These are phyloP conservation scores for Eudasyphora cyanicolor DNA, from an alignment of 2,888 invertebrate species.

Conservation along the genomic window DNA sequence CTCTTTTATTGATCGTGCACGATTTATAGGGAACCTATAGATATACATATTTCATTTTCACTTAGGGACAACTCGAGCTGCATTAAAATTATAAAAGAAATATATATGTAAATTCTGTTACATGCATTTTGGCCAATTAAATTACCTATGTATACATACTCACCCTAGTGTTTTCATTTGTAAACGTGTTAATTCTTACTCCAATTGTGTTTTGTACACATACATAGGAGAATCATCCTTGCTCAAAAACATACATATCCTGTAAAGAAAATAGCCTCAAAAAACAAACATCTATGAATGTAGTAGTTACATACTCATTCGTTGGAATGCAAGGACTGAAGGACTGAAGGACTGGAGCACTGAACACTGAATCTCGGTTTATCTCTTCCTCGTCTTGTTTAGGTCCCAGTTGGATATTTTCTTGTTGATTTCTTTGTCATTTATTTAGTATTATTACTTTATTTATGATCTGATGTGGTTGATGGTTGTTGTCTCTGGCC, in stretches of 20 bases:
- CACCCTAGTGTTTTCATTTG: neutral
- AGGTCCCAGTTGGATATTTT: conserved; percentile 30
- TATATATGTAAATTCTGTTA: neutral
- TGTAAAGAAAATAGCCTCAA: neutral
- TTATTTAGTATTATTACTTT: conserved; percentile 33
- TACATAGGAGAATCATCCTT: neutral
- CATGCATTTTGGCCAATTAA: too few relatives aligned
- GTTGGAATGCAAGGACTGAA: too few relatives aligned
- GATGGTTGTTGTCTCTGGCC: neutral
- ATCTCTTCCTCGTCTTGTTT: neutral
- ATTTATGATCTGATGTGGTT: conserved; percentile 36
- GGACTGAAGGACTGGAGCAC: too few relatives aligned
- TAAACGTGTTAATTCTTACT: conserved; percentile 4
- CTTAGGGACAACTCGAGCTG: too few relatives aligned
- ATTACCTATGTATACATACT: neutral
- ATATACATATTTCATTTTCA: too few relatives aligned
- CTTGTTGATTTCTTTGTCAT: conserved; percentile 27
- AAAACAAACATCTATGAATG: neutral
- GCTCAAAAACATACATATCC: neutral
- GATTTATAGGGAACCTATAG: too few relatives aligned
- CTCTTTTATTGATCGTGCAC: too few relatives aligned
- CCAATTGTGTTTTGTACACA: neutral
- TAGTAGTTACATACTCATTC: too few relatives aligned
- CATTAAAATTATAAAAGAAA: too few relatives aligned
- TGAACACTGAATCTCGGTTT: neutral